phyloP scores from a whole-genome alignment of 2,888 invertebrate genomes.

The Eristalinus sepulchralis region DNA sequence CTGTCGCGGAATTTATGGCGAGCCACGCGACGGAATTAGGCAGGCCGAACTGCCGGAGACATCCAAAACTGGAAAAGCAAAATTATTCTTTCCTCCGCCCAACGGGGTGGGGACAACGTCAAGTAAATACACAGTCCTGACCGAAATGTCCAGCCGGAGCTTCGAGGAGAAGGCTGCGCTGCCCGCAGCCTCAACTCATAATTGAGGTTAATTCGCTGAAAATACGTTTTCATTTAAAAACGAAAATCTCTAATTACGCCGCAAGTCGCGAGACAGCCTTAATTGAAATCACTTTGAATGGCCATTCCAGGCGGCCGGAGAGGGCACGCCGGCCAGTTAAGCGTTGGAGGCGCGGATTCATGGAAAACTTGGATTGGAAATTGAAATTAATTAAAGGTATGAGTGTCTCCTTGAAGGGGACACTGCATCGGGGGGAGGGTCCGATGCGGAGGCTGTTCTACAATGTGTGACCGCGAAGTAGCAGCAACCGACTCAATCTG shows the following conservation, averaged over 20 bases:
- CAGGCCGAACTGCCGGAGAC: not conserved
- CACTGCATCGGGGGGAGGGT: not conserved
- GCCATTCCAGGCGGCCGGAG: not conserved
- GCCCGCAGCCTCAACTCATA: not conserved
- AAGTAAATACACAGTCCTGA: slow-evolving; percentile 8
- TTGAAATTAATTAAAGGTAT: slow-evolving; percentile 54
- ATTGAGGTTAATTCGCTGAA: slow-evolving; percentile 34
- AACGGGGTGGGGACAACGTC: slow-evolving; percentile 15
- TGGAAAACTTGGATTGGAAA: slow-evolving; percentile 47
- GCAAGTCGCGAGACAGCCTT: slow-evolving; percentile 11
- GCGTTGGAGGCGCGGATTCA: slow-evolving; percentile 23
- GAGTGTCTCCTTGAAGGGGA: slow-evolving; percentile 2
- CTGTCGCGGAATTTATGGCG: slow-evolving; percentile 31
- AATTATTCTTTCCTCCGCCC: not conserved
- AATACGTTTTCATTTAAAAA: slow-evolving; percentile 27
- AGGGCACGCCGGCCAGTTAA: slow-evolving; percentile 8
- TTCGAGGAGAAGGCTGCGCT: not conserved
- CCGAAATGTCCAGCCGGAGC: not conserved
- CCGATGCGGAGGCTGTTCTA: too few relatives aligned
- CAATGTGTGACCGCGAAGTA: not conserved
- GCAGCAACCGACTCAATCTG: not conserved
- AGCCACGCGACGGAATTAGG: slow-evolving; percentile 29
- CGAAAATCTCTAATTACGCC: slow-evolving; percentile 19
- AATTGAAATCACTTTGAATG: slow-evolving; percentile 44
- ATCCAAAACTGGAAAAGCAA: not conserved